Evolutionary conservation across 2,113 vertebrate species (phyloP).

Genomic region (Thunnus maccoyii): DNA sequence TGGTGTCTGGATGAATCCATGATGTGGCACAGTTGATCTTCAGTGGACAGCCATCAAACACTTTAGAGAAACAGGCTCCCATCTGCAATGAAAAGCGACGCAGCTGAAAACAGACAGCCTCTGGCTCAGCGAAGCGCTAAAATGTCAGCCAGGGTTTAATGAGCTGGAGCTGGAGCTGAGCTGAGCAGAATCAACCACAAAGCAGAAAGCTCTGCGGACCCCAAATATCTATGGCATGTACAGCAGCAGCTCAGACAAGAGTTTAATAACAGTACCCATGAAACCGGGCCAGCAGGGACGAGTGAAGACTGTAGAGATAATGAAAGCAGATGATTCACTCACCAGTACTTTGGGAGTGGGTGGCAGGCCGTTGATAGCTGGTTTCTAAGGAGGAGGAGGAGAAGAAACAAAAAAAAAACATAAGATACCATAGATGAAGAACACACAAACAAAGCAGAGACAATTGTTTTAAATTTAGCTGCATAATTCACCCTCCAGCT

Average conservation of each 20-base stretch:
- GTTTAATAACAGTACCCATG: constrained; percentile 52
- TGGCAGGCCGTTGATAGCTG: constrained; percentile 96
- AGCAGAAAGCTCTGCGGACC: constrained; percentile 40
- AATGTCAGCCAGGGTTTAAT: constrained; percentile 63
- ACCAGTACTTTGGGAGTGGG: constrained; percentile 99
- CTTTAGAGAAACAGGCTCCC: constrained; percentile 99
- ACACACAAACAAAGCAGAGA: constrained; percentile 13
- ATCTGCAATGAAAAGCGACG: constrained; percentile 86
- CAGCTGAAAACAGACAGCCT: constrained; percentile 39
- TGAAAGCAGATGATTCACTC: constrained; percentile 75
- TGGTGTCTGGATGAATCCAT: constrained; percentile 99
- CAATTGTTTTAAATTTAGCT: constrained; percentile 29
- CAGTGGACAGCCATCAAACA: constrained; percentile 98
- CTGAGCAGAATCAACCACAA: constrained; percentile 40
- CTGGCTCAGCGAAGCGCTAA: constrained; percentile 29
- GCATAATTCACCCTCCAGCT: constrained; percentile 18
- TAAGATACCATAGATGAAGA: constrained; percentile 18
- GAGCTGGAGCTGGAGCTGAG: constrained; percentile 29
- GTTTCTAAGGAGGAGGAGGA: constrained; percentile 86
- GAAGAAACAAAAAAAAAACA: constrained; percentile 48
- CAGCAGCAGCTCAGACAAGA: constrained; percentile 32
- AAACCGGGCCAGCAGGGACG: constrained; percentile 22
- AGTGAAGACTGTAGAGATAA: constrained; percentile 29
- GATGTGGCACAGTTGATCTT: constrained; percentile 99
- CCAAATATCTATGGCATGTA: constrained; percentile 62